phyloP scores from a whole-genome alignment of 2,888 invertebrate species.

The Corbicula japonica region DNA sequence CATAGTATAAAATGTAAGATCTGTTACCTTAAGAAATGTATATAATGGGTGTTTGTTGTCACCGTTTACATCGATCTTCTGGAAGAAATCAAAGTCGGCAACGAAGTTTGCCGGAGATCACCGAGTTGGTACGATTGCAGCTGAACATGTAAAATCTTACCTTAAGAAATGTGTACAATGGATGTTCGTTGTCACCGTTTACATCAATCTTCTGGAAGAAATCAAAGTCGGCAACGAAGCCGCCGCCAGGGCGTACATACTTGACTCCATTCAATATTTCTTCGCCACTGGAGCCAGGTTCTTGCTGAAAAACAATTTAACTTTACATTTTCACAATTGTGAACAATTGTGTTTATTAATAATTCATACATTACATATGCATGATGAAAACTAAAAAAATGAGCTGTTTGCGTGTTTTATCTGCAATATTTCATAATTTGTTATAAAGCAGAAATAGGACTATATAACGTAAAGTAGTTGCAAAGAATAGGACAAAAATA shows the following conservation, averaged over 20 bases:
- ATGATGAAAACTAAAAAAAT: too few species aligned
- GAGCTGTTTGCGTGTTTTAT: too few species aligned
- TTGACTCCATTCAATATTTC: slow-evolving; percentile 87
- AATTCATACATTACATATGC: too few species aligned
- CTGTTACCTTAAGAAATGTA: slow-evolving; percentile 87
- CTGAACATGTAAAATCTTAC: too few species aligned
- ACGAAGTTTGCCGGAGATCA: slow-evolving; percentile 87
- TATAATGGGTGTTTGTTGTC: slow-evolving; percentile 86
- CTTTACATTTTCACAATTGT: too few species aligned
- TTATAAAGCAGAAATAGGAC: too few species aligned
- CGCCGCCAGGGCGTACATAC: slow-evolving; percentile 87
- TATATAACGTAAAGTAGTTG: too few species aligned
- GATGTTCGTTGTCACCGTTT: slow-evolving; percentile 86
- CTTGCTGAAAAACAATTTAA: slow-evolving; percentile 49
- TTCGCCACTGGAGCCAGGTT: slow-evolving; percentile 79
- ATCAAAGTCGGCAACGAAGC: slow-evolving; percentile 87
- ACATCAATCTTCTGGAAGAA: slow-evolving; percentile 87
- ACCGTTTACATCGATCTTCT: slow-evolving; percentile 87
- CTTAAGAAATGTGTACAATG: slow-evolving; percentile 87
- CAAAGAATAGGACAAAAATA: too few species aligned
- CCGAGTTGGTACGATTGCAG: slow-evolving; percentile 87
- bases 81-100: slow-evolving; percentile 87
- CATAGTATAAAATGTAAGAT: too few species aligned
- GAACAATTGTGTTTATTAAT: too few species aligned
- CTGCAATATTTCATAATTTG: too few species aligned